Conservation (phyloP, 37 sponge, comb jelly and placozoan species). For the Axinella damicornis region DNA sequence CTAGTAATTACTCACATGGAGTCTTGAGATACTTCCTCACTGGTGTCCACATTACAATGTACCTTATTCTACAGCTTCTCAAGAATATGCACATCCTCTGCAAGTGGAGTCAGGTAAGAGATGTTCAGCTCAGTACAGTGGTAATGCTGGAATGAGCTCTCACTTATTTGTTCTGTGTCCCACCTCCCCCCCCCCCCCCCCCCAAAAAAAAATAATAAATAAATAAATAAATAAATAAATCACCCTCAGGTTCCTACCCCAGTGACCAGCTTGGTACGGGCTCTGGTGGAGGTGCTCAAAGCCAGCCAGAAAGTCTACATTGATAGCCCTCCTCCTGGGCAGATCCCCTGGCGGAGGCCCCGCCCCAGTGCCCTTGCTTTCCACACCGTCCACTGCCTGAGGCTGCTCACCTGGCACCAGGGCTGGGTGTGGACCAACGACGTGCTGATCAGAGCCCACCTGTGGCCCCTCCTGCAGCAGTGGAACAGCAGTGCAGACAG, state of each 20-base stretch:
- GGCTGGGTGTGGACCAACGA: conserved; percentile 77
- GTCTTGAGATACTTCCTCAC: too few relatives aligned
- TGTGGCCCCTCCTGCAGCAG: conserved; percentile 66
- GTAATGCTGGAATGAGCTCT: background rate
- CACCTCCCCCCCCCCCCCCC: background rate
- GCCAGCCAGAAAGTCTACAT: conserved; percentile 36
- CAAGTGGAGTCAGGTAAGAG: conserved; percentile 2
- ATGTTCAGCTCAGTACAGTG: too few relatives aligned
- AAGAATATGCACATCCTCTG: conserved; percentile 16
- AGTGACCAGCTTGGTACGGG: conserved; percentile 5
- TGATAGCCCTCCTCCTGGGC: conserved; percentile 11
- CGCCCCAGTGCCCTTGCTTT: conserved; percentile 44
- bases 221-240: too few relatives aligned
- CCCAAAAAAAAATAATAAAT: background rate
- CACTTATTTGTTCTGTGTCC: background rate
- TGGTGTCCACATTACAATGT: too few relatives aligned
- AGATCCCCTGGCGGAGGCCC: conserved; percentile 42
- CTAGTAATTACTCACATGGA: too few relatives aligned
- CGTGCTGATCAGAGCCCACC: conserved; percentile 39
- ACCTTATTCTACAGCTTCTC: conserved; percentile 1
- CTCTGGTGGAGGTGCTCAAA: conserved; percentile 39
- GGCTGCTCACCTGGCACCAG: conserved; percentile 24
- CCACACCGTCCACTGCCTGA: conserved; percentile 44
- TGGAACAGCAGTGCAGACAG: conserved; percentile 35
- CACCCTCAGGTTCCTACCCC: too few relatives aligned